A percentile compares a stretch with the other conserved stretches of the same genome.
Conservation (phyloP, 2,888 invertebrate species). For the Acheta domesticus region DNA sequence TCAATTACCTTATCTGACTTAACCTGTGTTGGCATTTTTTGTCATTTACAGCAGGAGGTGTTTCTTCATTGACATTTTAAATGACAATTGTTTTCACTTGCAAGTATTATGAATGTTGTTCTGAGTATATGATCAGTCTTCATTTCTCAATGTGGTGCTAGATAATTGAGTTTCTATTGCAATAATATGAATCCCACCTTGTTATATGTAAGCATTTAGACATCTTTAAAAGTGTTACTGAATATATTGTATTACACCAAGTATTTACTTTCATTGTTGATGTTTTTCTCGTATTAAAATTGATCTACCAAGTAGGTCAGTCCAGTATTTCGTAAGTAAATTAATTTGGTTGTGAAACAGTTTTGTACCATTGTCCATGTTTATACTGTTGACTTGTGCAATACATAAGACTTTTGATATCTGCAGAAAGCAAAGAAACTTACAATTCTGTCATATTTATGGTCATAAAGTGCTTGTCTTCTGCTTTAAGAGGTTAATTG, state of each 20-base stretch:
- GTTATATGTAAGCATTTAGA: slow-evolving; percentile 18
- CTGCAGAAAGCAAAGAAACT: not conserved
- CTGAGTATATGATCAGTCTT: not conserved
- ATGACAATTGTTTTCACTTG: too few species aligned
- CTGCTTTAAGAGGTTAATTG: too few species aligned
- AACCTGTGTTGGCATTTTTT: not conserved
- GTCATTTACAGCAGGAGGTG: not conserved
- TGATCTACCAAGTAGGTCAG: not conserved
- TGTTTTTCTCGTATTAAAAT: not conserved
- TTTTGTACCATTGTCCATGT: not conserved
- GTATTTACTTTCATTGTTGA: slow-evolving; percentile 11
- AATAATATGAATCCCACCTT: slow-evolving; percentile 11
- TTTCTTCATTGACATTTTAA: too few species aligned
- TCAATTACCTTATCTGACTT: not conserved
- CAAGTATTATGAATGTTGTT: too few species aligned
- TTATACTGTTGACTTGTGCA: not conserved
- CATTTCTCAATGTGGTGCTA: slow-evolving; percentile 18
- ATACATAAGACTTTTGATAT: not conserved
- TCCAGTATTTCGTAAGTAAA: slow-evolving; percentile 1
- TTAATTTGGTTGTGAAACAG: slow-evolving; percentile 9
- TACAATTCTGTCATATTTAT: not conserved
- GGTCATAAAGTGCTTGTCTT: not conserved
- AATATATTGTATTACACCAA: slow-evolving; percentile 18
- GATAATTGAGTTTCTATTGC: slow-evolving; percentile 18
- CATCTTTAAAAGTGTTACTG: slow-evolving; percentile 18